A percentile compares a stretch with the other conserved stretches of the same genome.
Evolutionary conservation across 2,888 invertebrate genomes (phyloP).

Genomic region (Morpho helenor): DNA sequence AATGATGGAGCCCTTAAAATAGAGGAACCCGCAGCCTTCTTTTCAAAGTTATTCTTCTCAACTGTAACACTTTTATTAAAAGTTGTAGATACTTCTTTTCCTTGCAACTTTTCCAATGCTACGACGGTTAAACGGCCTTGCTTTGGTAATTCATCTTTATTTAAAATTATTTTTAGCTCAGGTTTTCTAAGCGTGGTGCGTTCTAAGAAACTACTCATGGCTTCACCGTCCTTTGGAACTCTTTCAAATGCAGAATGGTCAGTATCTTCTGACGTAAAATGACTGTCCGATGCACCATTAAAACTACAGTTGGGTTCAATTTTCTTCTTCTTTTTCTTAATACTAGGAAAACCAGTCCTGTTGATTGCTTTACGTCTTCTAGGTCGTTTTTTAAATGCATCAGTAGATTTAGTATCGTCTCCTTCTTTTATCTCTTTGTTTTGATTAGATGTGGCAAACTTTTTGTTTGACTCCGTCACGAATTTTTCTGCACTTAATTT

Average conservation of each 20-base stretch:
- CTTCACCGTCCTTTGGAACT: conserved; percentile 84
- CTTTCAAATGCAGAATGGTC: conserved; percentile 81
- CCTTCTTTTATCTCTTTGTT: conserved; percentile 44
- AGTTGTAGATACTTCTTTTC: conserved; percentile 52
- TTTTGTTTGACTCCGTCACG: conserved; percentile 48
- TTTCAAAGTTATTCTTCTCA: conserved; percentile 39
- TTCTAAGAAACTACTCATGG: conserved; percentile 82
- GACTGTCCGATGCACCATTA: conserved; percentile 51
- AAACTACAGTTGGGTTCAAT: conserved; percentile 44
- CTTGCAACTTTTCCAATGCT: conserved; percentile 80
- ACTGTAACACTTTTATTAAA: conserved; percentile 40
- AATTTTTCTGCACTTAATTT: conserved; percentile 65
- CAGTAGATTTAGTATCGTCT: conserved; percentile 45
- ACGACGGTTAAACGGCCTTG: conserved; percentile 80
- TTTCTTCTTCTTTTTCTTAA: conserved; percentile 90
- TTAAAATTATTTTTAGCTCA: conserved; percentile 70
- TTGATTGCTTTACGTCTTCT: conserved; percentile 89
- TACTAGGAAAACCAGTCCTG: conserved; percentile 91
- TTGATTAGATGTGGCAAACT: conserved; percentile 42
- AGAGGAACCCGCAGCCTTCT: conserved; percentile 52
- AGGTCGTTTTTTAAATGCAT: conserved; percentile 63
- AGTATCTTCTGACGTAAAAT: conserved; percentile 61
- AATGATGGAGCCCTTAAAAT: conserved; percentile 67
- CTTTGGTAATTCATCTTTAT: conserved; percentile 72
- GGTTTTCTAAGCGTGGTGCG: conserved; percentile 72